These are phyloP conservation scores for Brachyopa scutellaris DNA, from an alignment of 2,888 invertebrate species.

Conservation along the genomic window DNA sequence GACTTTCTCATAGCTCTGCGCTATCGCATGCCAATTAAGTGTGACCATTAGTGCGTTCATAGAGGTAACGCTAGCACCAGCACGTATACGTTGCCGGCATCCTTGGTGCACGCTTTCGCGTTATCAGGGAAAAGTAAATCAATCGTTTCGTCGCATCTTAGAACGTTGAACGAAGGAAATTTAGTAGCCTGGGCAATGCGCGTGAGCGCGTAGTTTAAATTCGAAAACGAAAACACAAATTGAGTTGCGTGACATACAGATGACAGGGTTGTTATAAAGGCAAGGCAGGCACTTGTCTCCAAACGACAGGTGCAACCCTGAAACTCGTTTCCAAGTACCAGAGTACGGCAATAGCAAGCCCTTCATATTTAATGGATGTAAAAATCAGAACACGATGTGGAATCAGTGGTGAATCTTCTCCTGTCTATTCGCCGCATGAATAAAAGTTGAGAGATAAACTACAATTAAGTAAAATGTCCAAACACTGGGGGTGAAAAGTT, in stretches of 20 bases:
- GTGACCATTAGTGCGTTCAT: slow-evolving; percentile 52
- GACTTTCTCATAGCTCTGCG: background rate
- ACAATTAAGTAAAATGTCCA: slow-evolving; percentile 21
- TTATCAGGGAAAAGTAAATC: slow-evolving; percentile 62
- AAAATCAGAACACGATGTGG: background rate
- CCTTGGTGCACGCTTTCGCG: slow-evolving; percentile 39
- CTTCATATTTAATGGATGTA: slow-evolving; percentile 20
- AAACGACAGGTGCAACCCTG: slow-evolving; percentile 52
- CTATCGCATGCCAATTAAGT: slow-evolving; percentile 63
- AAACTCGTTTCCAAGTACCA: slow-evolving; percentile 18
- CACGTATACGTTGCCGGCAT: slow-evolving; percentile 36
- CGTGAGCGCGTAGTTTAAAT: slow-evolving; percentile 43
- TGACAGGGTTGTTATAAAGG: slow-evolving; percentile 51
- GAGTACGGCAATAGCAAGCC: background rate
- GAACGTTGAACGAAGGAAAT: slow-evolving; percentile 30
- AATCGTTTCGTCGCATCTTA: slow-evolving; percentile 29
- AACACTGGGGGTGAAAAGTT: slow-evolving; percentile 29
- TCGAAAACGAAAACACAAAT: slow-evolving; percentile 52
- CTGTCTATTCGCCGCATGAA: slow-evolving; percentile 13
- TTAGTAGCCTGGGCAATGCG: slow-evolving; percentile 45
- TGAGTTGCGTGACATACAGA: slow-evolving; percentile 60
- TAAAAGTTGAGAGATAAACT: slow-evolving; percentile 40
- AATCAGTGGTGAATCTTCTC: slow-evolving; percentile 17
- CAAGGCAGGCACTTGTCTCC: slow-evolving; percentile 35
- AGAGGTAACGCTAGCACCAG: background rate